A percentile compares a stretch with the other conserved stretches of the same genome.
Conservation (phyloP, 2,888 invertebrate genomes). For the Drosophila flavopinicola region DNA sequence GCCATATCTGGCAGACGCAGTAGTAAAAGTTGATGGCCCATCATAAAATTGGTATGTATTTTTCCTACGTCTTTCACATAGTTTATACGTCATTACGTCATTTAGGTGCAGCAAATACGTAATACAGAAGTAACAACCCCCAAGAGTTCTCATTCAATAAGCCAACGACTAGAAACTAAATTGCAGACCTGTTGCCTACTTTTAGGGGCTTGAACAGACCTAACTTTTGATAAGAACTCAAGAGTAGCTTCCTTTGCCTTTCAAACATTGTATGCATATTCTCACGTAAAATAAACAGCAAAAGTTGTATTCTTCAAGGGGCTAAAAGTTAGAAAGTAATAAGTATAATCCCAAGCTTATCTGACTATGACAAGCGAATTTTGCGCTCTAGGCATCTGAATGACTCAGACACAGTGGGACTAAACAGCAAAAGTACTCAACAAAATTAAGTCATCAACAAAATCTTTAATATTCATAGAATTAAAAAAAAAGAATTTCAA, state of each 20-base stretch:
- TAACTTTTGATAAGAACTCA: neutral
- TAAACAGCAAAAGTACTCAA: too few species aligned
- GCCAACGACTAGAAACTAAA: too few species aligned
- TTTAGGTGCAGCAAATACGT: neutral
- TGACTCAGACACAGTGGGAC: too few species aligned
- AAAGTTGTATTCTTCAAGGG: neutral
- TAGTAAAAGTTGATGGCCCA: conserved; percentile 38
- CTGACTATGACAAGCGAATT: conserved; percentile 1
- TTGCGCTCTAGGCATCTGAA: neutral
- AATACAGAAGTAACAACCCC: neutral
- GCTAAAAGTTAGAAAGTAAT: neutral
- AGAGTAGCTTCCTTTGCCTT: neutral
- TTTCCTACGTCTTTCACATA: conserved; percentile 1
- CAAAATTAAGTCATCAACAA: too few species aligned
- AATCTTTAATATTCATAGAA: neutral
- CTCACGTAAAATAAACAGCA: neutral
- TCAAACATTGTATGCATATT: neutral
- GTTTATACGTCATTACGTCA: neutral
- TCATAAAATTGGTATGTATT: conserved; percentile 37
- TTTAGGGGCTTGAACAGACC: conserved; percentile 2
- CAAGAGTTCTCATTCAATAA: neutral
- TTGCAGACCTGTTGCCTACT: conserved; percentile 7
- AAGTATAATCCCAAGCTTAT: neutral
- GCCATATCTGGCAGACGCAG: conserved; percentile 40
- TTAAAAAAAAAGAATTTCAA: neutral